Evolutionary conservation across 2,888 invertebrate genomes (phyloP).

Genomic region (Caenorhabditis sp.): DNA sequence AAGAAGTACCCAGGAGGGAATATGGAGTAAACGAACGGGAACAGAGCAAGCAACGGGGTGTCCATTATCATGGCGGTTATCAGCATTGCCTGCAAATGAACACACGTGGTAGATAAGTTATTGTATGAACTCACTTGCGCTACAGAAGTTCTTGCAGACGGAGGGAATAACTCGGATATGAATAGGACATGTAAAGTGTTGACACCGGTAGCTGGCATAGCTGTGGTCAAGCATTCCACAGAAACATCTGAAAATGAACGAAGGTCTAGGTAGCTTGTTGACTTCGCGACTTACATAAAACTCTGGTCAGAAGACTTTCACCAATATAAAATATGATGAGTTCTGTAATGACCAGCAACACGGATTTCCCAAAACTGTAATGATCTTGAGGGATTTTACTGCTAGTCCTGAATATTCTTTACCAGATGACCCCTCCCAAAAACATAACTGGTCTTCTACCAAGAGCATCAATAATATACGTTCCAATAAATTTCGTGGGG

Average conservation of each 20-base stretch:
- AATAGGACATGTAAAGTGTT: conserved; percentile 44
- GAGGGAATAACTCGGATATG: conserved; percentile 66
- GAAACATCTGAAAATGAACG: conserved; percentile 56
- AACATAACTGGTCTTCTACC: conserved; percentile 64
- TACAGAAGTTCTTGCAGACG: conserved; percentile 65
- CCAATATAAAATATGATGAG: conserved; percentile 12
- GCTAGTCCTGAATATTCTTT: background rate
- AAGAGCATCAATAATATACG: conserved; percentile 60
- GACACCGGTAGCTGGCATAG: conserved; percentile 54
- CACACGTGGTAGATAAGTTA: background rate
- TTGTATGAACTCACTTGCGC: conserved; percentile 49
- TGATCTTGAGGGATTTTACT: background rate
- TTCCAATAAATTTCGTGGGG: conserved; percentile 66
- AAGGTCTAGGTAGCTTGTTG: too few relatives aligned
- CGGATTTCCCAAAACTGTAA: conserved; percentile 38
- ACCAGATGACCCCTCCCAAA: conserved; percentile 50
- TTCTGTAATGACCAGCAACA: conserved; percentile 25
- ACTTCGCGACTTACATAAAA: conserved; percentile 48
- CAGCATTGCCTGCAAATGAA: conserved; percentile 50
- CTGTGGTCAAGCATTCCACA: conserved; percentile 42
- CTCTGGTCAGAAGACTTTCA: conserved; percentile 6
- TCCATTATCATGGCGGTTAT: conserved; percentile 19
- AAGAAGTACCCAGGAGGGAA: conserved; percentile 65
- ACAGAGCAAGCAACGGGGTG: conserved; percentile 50
- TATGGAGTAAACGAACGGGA: conserved; percentile 58